Conservation (phyloP, 2,113 vertebrate species). For the Sigmodon hispidus region DNA sequence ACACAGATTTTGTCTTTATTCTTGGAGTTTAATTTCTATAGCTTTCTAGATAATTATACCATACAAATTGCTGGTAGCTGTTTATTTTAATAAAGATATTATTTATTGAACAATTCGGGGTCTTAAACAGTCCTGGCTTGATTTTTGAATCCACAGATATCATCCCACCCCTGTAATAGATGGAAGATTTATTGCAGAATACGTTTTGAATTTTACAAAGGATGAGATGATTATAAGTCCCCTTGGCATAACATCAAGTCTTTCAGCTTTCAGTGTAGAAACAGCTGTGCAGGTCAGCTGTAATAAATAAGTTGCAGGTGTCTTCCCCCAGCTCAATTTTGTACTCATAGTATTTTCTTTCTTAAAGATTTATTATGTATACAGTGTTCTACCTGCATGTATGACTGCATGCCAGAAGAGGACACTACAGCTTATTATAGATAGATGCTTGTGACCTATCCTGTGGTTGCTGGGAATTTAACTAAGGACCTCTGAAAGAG, state of each 20-base stretch:
- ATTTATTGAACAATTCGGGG: not conserved
- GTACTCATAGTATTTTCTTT: not conserved
- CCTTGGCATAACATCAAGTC: not conserved
- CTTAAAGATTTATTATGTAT: not conserved
- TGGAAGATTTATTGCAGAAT: not conserved
- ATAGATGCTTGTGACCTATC: not conserved
- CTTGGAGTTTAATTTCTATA: not conserved
- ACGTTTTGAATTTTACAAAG: not conserved
- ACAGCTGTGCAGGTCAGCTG: not conserved
- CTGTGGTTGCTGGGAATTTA: not conserved
- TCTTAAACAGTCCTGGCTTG: not conserved
- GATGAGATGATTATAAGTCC: not conserved
- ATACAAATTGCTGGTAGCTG: not conserved
- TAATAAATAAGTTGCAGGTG: not conserved
- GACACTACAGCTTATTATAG: not conserved
- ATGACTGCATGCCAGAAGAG: not conserved
- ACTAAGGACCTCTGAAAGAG: not conserved
- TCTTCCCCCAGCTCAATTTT: not conserved
- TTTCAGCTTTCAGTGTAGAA: not conserved
- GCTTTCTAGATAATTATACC: slow-evolving; percentile 36
- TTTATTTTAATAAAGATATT: not conserved
- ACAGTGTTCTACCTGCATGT: not conserved
- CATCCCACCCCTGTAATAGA: not conserved
- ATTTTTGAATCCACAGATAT: not conserved
- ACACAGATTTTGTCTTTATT: not conserved